Evolutionary conservation across 2,888 invertebrate species (phyloP).

Genomic region (Pheosia tremula): DNA sequence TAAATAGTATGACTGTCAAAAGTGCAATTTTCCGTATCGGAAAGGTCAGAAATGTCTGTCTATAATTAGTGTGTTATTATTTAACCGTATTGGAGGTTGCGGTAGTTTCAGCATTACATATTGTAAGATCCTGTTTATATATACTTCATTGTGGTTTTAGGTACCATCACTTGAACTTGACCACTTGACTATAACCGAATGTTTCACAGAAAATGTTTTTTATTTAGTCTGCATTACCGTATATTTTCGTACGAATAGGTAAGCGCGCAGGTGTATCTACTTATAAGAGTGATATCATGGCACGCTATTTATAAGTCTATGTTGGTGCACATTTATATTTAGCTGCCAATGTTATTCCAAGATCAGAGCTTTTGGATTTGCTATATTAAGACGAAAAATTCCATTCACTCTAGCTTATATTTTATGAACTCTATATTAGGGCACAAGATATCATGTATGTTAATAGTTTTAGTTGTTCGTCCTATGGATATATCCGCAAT

Average conservation of each 20-base stretch:
- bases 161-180: no score
- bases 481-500: background rate
- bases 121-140: no score
- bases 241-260: conserved; percentile 5
- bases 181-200: background rate
- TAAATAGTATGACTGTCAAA: no score
- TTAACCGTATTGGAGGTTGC: no score
- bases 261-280: conserved; percentile 5
- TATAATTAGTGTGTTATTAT: no score
- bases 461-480: conserved; percentile 10
- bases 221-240: background rate
- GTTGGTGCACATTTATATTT: conserved; percentile 4
- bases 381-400: conserved; percentile 2
- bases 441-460: no score
- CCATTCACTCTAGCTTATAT: background rate
- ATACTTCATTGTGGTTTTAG: no score
- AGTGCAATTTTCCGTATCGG: no score
- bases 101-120: no score
- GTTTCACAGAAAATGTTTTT: background rate
- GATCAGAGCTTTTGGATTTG: conserved; percentile 7
- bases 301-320: conserved; percentile 7
- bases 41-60: no score
- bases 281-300: conserved; percentile 10
- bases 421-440: background rate
- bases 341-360: conserved; percentile 19